Evolutionary conservation across 1,140 invertebrate genomes (phyloP).

Genomic region (Pachypeltis micranthus): DNA sequence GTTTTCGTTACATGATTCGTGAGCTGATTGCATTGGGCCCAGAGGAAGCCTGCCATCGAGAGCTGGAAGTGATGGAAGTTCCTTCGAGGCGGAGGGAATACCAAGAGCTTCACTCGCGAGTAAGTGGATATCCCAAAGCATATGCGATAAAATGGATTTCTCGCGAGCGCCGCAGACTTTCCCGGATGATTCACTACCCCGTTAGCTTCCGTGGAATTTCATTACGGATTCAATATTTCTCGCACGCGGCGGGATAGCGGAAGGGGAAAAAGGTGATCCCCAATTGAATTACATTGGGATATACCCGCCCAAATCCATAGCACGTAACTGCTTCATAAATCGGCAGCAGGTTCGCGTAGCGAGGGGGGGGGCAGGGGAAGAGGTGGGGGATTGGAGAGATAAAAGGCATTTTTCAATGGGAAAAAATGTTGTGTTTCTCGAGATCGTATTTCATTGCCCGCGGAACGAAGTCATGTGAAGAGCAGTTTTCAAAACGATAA

Average conservation of each 20-base stretch:
- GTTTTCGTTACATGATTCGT: too few species aligned
- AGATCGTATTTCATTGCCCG: background rate
- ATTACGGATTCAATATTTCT: background rate
- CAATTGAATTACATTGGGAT: background rate
- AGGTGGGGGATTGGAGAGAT: background rate
- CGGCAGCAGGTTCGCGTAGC: background rate
- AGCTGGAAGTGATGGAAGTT: too few species aligned
- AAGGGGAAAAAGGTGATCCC: background rate
- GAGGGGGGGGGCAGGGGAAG: background rate
- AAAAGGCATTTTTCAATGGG: background rate
- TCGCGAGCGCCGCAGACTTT: background rate
- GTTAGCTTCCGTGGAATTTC: background rate
- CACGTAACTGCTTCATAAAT: background rate
- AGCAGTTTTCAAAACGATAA: background rate
- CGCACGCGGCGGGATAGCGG: background rate
- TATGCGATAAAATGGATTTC: background rate
- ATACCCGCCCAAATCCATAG: background rate
- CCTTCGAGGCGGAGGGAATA: too few species aligned
- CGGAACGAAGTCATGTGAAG: background rate
- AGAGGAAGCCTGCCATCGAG: too few species aligned
- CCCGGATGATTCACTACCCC: background rate
- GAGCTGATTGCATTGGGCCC: too few species aligned
- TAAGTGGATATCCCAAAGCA: background rate
- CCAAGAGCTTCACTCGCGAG: too few species aligned
- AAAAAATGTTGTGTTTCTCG: background rate